phyloP scores from a whole-genome alignment of 2,797 vertebrate genomes.

The Tokudaia muenninki region DNA sequence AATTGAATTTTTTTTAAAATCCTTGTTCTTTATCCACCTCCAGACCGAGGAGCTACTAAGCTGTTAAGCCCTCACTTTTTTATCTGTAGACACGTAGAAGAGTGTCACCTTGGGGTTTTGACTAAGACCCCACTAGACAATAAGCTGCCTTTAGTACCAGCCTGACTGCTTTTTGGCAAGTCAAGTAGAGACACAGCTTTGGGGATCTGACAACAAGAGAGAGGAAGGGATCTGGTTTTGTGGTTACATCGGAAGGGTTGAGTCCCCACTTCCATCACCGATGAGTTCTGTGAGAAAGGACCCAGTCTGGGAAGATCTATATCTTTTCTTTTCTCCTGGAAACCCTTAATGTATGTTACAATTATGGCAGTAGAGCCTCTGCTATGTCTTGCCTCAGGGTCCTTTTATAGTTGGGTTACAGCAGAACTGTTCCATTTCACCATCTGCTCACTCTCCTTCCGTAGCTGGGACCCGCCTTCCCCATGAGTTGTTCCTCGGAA shows the following conservation, averaged over 20 bases:
- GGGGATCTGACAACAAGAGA: background rate
- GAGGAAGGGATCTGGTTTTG: background rate
- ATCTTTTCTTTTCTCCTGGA: background rate
- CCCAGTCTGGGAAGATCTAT: background rate
- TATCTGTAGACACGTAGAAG: background rate
- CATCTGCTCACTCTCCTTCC: background rate
- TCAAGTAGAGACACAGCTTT: background rate
- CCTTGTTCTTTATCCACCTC: background rate
- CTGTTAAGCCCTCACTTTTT: background rate
- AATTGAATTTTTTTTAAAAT: background rate
- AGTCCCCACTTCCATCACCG: background rate
- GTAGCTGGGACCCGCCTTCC: background rate
- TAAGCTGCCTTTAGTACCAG: background rate
- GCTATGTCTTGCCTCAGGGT: background rate
- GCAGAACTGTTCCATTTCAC: background rate
- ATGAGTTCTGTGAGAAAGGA: background rate
- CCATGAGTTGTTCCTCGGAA: background rate
- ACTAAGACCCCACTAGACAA: background rate
- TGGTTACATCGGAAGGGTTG: background rate
- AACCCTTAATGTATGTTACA: rapidly evolving
- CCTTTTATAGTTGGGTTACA: background rate
- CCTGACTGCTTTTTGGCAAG: background rate
- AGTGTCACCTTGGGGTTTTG: background rate
- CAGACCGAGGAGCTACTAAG: background rate
- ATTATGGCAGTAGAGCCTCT: background rate